These are phyloP conservation scores for Echinarachnius parma DNA, from an alignment of 53 echinoderm and acorn worm genomes.

Conservation along the genomic window DNA sequence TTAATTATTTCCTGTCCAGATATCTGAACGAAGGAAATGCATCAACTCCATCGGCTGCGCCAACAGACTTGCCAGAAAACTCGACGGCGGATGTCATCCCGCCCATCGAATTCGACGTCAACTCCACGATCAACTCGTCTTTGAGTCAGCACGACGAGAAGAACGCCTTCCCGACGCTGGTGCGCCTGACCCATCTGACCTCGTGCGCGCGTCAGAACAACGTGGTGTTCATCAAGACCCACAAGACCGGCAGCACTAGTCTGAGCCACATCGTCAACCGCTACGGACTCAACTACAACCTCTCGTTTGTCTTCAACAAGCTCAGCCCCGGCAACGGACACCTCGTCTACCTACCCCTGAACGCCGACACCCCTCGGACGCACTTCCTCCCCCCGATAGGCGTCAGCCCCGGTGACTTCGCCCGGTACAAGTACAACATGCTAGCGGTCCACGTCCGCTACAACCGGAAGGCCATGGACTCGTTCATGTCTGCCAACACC, in stretches of 20 bases:
- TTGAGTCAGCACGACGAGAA: neutral
- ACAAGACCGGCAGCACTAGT: constrained; percentile 80
- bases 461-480: constrained; percentile 57
- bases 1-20: too few relatives aligned
- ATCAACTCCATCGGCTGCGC: too few relatives aligned
- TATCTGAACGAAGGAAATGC: too few relatives aligned
- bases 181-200: neutral
- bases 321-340: constrained; percentile 52
- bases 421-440: constrained; percentile 69
- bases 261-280: constrained; percentile 68
- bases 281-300: constrained; percentile 47
- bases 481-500: constrained; percentile 69
- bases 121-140: neutral
- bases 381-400: constrained; percentile 64
- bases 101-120: constrained; percentile 28
- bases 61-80: constrained; percentile 8
- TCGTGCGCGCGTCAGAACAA: constrained; percentile 30
- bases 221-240: constrained; percentile 73
- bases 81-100: constrained; percentile 22
- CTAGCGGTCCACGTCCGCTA: constrained; percentile 70
- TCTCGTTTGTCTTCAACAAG: constrained; percentile 65
- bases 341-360: constrained; percentile 41
- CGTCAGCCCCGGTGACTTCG: constrained; percentile 36
- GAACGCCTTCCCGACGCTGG: neutral
- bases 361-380: constrained; percentile 21